Conservation (phyloP, 2,888 invertebrate genomes). For the Shargacucullia verbasci region DNA sequence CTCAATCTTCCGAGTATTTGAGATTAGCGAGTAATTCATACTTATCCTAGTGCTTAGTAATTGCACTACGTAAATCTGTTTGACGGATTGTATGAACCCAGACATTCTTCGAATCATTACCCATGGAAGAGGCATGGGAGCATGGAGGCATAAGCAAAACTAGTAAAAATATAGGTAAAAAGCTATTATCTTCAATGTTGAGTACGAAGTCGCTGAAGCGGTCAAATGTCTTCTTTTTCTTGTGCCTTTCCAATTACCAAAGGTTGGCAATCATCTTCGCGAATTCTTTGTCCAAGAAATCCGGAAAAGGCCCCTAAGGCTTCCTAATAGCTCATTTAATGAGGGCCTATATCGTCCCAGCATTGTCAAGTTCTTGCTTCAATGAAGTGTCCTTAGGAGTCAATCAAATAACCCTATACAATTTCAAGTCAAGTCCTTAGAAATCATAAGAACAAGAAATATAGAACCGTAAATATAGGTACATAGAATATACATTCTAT, state of each 20-base stretch:
- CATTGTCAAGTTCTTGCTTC: constrained; percentile 24
- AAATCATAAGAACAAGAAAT: too few species aligned
- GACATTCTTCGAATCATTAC: too few species aligned
- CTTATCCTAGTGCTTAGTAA: too few species aligned
- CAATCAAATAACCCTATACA: constrained; percentile 8
- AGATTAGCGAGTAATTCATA: too few species aligned
- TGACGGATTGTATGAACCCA: too few species aligned
- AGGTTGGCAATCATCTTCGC: constrained; percentile 26
- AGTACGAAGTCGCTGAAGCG: background rate
- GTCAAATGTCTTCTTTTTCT: background rate
- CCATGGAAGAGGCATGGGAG: too few species aligned
- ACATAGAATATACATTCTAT: too few species aligned
- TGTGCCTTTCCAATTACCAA: constrained; percentile 18
- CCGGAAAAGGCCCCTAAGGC: constrained; percentile 18
- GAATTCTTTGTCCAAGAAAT: constrained; percentile 23
- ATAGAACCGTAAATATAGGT: too few species aligned
- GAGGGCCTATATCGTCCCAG: constrained; percentile 7
- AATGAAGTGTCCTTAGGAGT: constrained; percentile 18
- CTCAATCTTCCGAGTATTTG: too few species aligned
- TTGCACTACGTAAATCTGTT: too few species aligned
- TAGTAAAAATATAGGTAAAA: background rate
- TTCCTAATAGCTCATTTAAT: constrained; percentile 30
- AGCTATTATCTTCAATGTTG: background rate
- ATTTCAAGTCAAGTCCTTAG: background rate
- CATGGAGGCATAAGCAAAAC: too few species aligned